Evolutionary conservation across 2,113 vertebrate genomes (phyloP).

Genomic region (Ramphastos sulfuratus): DNA sequence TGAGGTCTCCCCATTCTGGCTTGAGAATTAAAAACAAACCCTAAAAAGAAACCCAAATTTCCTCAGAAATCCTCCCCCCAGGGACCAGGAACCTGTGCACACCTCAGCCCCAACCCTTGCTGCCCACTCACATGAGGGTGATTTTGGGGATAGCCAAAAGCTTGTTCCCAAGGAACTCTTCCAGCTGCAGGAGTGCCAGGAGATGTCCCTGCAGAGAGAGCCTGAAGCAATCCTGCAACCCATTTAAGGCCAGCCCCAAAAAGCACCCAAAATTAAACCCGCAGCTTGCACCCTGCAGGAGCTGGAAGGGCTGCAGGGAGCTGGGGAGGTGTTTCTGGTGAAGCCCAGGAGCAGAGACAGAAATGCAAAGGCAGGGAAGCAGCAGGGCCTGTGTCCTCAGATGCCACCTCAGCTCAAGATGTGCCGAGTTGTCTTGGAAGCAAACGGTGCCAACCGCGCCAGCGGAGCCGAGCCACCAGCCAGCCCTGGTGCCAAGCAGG

Average conservation of each 20-base stretch:
- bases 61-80: background rate
- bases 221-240: accelerated
- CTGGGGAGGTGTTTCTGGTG: accelerated
- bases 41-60: background rate
- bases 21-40: background rate
- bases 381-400: constrained; percentile 26
- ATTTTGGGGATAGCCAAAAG: background rate
- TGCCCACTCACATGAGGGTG: background rate
- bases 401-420: background rate
- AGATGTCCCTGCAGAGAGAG: too few relatives aligned
- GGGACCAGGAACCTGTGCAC: background rate
- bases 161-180: too few relatives aligned
- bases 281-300: accelerated
- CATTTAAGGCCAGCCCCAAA: background rate
- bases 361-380: background rate
- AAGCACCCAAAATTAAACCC: background rate
- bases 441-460: background rate
- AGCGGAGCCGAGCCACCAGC: background rate
- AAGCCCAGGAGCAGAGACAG: background rate
- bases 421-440: background rate
- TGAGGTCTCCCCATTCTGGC: accelerated
- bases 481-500: background rate
- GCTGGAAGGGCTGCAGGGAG: accelerated
- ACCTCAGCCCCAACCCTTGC: accelerated
- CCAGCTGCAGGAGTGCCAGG: too few relatives aligned